Base-by-base conservation (phyloP, 2,888 invertebrate species). In the Macrophya alboannulata region DNA sequence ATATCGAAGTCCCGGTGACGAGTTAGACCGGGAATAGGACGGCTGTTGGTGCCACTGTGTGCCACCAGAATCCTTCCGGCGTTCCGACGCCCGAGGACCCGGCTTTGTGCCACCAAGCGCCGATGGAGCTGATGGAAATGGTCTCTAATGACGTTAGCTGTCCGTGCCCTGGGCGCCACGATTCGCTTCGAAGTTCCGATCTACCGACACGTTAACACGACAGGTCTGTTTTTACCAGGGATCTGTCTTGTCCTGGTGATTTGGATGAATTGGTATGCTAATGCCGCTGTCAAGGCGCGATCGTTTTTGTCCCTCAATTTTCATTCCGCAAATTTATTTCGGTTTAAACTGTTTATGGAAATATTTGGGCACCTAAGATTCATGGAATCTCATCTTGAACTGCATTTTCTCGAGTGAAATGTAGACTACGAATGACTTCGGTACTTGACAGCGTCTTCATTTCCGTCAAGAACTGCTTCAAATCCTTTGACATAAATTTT, bases 81-180 rank as follows among this genome's bases (percentile, higher is more conserved):
- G 62, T 59, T 8, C 43, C 62, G 59, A 43, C 81, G 81, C 62
- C 81, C 59, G 62, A 62, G 81, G 81, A 81, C 37, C 81, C 81
- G 40, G 81, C 59, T 81, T 81, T 81, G 81, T 59, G 21, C 81
- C 62, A 62, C 62, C 21, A 62, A 81, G 17, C 40, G 15, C 43
- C 81, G 40, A 81, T 81, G 62, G 59, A 43, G 43, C 81, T 59
- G 81, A 81, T 81, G 81, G 81, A 81, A 81, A 81, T 81, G 43
- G 81, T 81, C 81, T 59, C 81, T 81, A 81, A 81, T 81, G 81
- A 81, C 62, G 81, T 81, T 81, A 81, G 81, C 81, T 62, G 43
- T 81, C 43, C 81, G 59, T 21, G 59, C 81, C 40, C 21, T 17
- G 37, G 81, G 59, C 15, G 25, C 51, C 40, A 21, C 43, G 62